Percentiles rank a stretch among this genome's conserved stretches.
phyloP scores from a whole-genome alignment of 2,113 vertebrate species.

The Gymnorhina tibicen region DNA sequence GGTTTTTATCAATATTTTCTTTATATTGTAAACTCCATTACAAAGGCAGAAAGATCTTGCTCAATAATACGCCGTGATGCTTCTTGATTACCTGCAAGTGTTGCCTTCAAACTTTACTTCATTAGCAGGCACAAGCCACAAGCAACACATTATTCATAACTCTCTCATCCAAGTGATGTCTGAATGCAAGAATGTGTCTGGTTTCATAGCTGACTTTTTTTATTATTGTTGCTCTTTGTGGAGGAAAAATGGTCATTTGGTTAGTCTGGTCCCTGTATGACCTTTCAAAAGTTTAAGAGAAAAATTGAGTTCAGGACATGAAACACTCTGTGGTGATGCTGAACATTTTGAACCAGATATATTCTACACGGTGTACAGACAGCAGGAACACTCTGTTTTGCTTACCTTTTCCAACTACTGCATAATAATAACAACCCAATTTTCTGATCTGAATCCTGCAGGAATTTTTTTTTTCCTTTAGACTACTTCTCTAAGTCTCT shows the following conservation, averaged over 20 bases:
- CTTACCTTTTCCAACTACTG: background rate
- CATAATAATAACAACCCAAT: background rate
- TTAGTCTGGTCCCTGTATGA: background rate
- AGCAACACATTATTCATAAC: background rate
- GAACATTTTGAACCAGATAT: background rate
- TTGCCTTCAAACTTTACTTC: background rate
- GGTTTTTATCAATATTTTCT: background rate
- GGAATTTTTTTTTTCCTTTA: background rate
- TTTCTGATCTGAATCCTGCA: background rate
- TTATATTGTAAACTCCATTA: background rate
- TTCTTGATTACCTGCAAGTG: background rate
- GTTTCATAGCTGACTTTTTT: background rate
- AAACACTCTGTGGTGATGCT: background rate
- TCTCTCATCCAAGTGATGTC: background rate
- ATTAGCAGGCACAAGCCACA: background rate
- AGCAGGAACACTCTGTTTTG: background rate
- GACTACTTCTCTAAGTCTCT: background rate
- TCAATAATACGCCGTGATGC: fast-evolving
- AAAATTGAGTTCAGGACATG: background rate
- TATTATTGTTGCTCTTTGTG: background rate
- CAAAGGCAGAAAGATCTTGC: background rate
- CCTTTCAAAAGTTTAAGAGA: background rate
- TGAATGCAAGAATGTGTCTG: background rate
- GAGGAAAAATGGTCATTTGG: background rate
- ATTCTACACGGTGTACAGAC: background rate